A percentile compares a stretch with the other conserved stretches of the same genome.
These are phyloP conservation scores for Conus canariensis DNA, from an alignment of 2,888 invertebrate genomes.

Conservation along the genomic window DNA sequence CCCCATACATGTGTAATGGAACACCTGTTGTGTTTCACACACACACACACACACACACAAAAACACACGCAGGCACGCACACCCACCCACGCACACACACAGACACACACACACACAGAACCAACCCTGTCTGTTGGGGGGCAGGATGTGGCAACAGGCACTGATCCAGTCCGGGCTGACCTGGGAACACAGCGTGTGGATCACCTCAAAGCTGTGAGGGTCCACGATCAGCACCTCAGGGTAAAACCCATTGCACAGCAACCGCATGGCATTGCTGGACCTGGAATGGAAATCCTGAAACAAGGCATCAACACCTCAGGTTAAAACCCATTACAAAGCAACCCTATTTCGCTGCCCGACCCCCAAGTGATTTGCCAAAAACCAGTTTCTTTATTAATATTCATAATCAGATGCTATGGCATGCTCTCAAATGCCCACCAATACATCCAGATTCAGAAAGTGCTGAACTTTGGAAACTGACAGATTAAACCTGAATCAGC, in stretches of 20 bases:
- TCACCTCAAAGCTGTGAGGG: slow-evolving; percentile 94
- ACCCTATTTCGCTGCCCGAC: background rate
- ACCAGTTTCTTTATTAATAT: background rate
- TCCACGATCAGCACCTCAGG: slow-evolving; percentile 98
- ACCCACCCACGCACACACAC: background rate
- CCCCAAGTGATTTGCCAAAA: no score
- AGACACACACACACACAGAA: background rate
- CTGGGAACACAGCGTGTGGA: slow-evolving; percentile 94
- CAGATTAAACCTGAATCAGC: no score
- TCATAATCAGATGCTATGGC: no score
- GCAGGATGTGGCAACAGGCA: slow-evolving; percentile 90
- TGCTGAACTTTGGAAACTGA: no score
- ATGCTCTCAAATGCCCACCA: background rate
- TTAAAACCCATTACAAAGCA: background rate
- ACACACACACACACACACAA: background rate
- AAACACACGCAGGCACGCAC: background rate
- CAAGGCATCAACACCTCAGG: background rate
- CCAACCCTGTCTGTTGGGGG: slow-evolving; percentile 84
- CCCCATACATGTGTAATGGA: no score
- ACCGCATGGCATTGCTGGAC: slow-evolving; percentile 86
- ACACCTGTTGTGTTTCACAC: background rate
- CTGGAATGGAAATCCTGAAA: slow-evolving; percentile 88
- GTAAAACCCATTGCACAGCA: slow-evolving; percentile 99
- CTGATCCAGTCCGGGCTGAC: slow-evolving; percentile 99
- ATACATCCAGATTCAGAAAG: background rate